A percentile compares a stretch with the other conserved stretches of the same genome.
Conservation (phyloP, 1,140 invertebrate species). For the Bombyx mandarina region DNA sequence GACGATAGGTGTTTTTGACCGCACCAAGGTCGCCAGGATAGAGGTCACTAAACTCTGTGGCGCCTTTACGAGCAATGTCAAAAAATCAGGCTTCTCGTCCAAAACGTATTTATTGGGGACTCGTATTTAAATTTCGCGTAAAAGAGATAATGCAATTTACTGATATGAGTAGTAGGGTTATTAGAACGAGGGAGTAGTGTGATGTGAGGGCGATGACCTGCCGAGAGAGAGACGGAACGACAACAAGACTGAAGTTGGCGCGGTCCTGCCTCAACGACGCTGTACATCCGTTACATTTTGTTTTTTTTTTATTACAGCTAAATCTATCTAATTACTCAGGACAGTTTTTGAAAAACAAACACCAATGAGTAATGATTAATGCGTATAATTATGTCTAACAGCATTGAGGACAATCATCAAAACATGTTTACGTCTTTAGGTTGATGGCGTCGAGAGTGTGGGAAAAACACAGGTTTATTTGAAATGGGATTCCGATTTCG, state of each 20-base stretch:
- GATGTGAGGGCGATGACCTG: constrained; percentile 60
- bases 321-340: neutral
- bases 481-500: too few species aligned
- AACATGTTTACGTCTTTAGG: too few species aligned
- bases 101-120: constrained; percentile 5
- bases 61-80: constrained; percentile 15
- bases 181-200: constrained; percentile 58
- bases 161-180: constrained; percentile 59
- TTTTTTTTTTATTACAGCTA: too few species aligned
- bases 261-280: constrained; percentile 25
- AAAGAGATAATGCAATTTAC: constrained; percentile 38
- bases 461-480: too few species aligned
- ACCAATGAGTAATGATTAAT: too few species aligned
- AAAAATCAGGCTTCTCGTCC: neutral
- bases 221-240: constrained; percentile 61
- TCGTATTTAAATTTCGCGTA: constrained; percentile 12
- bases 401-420: too few species aligned
- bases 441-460: too few species aligned
- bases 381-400: too few species aligned
- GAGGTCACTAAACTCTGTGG: constrained; percentile 39
- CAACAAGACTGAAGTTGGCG: constrained; percentile 66
- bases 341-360: neutral
- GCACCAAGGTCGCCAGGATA: constrained; percentile 46
- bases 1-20: constrained; percentile 41
- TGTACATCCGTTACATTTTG: neutral